Conservation (phyloP, 2,113 vertebrate species). For the Fregata magnificens region DNA sequence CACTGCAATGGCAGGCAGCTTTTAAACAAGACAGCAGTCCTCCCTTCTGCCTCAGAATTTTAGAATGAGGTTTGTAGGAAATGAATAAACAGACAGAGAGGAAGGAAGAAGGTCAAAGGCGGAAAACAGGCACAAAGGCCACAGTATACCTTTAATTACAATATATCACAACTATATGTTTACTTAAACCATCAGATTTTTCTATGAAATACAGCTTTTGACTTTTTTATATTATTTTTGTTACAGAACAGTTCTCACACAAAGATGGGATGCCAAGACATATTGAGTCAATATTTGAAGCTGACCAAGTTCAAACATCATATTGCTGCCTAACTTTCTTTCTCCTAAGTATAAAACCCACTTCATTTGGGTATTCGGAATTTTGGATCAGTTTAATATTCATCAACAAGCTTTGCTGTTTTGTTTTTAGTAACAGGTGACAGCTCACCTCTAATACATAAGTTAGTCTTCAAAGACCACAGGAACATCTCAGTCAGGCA, state of each 20-base stretch:
- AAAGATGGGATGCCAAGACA: neutral
- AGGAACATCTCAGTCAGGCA: conserved; percentile 93
- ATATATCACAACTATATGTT: neutral
- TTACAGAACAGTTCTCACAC: neutral
- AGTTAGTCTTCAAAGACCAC: conserved; percentile 92
- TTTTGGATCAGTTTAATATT: neutral
- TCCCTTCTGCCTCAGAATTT: neutral
- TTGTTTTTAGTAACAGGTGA: neutral
- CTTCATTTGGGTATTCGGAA: neutral
- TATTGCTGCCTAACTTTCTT: neutral
- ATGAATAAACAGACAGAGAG: neutral
- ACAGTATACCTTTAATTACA: neutral
- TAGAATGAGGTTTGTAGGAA: neutral
- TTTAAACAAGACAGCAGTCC: neutral
- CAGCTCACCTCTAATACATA: conserved; percentile 82
- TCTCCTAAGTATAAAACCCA: neutral
- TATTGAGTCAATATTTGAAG: neutral
- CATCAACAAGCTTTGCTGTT: neutral
- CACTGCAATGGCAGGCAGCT: neutral
- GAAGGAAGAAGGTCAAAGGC: neutral
- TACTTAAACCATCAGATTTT: neutral
- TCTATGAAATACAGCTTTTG: neutral
- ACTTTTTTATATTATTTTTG: neutral
- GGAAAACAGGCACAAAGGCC: neutral
- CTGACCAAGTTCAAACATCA: neutral